A percentile compares a stretch with the other conserved stretches of the same genome.
Conservation (phyloP, 2,113 vertebrate genomes). For the Eira barbara region DNA sequence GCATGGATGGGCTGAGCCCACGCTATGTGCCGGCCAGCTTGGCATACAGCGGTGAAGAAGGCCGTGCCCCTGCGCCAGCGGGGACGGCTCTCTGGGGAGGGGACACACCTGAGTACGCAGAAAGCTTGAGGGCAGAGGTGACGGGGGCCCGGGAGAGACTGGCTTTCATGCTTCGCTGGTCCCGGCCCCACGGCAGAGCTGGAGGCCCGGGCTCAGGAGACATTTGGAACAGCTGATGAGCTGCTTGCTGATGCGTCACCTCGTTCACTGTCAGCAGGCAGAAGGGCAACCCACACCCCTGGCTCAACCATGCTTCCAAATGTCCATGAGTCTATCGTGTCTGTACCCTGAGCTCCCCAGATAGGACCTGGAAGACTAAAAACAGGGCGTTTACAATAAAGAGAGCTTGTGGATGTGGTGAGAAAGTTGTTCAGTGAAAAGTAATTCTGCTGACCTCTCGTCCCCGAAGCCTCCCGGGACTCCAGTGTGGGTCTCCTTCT, state of each 20-base stretch:
- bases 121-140: not conserved
- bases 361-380: not conserved
- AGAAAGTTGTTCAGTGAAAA: rapidly evolving
- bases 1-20: rapidly evolving
- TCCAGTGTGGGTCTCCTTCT: not conserved
- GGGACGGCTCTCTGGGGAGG: not conserved
- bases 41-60: rapidly evolving
- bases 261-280: too few species aligned
- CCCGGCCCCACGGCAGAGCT: not conserved
- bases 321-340: rapidly evolving
- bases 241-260: not conserved
- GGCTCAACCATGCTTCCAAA: rapidly evolving
- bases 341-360: rapidly evolving
- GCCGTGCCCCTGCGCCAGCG: rapidly evolving
- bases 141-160: rapidly evolving
- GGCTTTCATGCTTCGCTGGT: not conserved
- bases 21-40: rapidly evolving
- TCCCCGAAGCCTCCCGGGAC: not conserved
- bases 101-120: rapidly evolving
- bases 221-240: not conserved
- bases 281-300: not conserved
- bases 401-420: rapidly evolving
- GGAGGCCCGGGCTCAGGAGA: not conserved
- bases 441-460: rapidly evolving
- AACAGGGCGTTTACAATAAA: too few species aligned